Conservation (phyloP, 2,797 vertebrate genomes). For the Phylloscopus collybita region DNA sequence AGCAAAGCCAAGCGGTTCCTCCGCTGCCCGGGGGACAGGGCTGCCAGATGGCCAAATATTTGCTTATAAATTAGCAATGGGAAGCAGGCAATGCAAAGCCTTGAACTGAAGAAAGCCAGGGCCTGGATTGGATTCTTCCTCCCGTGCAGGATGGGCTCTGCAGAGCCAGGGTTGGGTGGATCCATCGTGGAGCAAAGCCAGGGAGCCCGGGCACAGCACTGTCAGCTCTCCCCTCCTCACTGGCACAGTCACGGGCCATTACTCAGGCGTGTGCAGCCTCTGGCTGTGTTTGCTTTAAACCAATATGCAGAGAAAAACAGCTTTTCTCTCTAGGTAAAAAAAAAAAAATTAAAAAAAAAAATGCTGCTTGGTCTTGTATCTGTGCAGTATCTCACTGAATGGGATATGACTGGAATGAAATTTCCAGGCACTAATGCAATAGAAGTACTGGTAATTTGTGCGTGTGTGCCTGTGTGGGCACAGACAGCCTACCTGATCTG, state of each 20-base stretch:
- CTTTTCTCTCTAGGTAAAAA: conserved; percentile 46
- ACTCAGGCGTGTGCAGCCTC: neutral
- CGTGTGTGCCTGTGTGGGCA: neutral
- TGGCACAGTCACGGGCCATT: neutral
- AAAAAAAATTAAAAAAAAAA: neutral
- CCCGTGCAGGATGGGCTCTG: neutral
- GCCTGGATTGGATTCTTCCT: neutral
- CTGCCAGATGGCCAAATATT: conserved; percentile 61
- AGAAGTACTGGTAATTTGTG: neutral
- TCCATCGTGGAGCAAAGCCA: neutral
- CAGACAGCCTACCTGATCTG: neutral
- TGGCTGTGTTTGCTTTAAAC: conserved; percentile 48
- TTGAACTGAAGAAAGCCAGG: neutral
- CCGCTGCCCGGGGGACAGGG: neutral
- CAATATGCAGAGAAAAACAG: conserved; percentile 10
- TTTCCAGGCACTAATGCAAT: conserved; percentile 64
- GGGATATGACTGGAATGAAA: conserved; percentile 52
- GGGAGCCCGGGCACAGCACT: accelerated
- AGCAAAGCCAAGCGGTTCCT: neutral
- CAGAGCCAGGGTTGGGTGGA: neutral
- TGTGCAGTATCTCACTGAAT: conserved; percentile 54
- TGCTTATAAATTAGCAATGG: conserved; percentile 41
- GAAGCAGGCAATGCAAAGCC: neutral
- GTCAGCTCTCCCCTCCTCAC: neutral
- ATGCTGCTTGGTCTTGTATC: neutral